Evolutionary conservation across 2,113 vertebrate genomes (phyloP).

Genomic region (Merops nubicus): DNA sequence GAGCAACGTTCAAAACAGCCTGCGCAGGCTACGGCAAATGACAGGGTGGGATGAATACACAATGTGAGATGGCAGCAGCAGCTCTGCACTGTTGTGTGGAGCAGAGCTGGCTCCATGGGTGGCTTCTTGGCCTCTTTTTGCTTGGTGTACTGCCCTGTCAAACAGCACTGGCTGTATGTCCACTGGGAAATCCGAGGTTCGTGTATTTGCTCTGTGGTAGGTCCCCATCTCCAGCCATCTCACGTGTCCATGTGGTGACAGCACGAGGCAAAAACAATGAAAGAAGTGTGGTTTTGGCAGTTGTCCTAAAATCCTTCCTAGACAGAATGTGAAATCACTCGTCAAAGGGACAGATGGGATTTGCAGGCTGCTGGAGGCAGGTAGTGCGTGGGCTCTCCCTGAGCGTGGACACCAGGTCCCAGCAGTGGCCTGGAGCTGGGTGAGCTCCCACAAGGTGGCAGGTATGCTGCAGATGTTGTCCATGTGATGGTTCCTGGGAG

Average conservation of each 20-base stretch:
- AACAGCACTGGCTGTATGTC: neutral
- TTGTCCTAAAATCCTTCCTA: conserved; percentile 30
- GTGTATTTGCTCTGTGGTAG: neutral
- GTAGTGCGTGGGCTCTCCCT: neutral
- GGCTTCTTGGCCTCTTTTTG: neutral
- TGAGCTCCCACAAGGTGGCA: neutral
- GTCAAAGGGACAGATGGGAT: neutral
- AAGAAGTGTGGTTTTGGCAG: neutral
- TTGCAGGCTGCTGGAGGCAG: neutral
- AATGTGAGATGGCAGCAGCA: accelerated
- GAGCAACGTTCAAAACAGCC: neutral
- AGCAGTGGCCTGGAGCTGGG: accelerated
- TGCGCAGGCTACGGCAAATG: accelerated
- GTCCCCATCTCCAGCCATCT: neutral
- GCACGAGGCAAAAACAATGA: neutral
- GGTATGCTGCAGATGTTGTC: accelerated
- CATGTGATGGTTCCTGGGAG: accelerated
- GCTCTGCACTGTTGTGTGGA: accelerated
- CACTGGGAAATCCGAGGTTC: neutral
- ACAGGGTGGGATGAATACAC: accelerated
- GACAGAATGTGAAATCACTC: neutral
- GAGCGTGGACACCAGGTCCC: accelerated
- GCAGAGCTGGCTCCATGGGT: neutral
- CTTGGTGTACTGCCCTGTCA: neutral
- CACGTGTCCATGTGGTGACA: neutral